Conservation (phyloP, 2,797 vertebrate genomes). For the Chelon auratus region DNA sequence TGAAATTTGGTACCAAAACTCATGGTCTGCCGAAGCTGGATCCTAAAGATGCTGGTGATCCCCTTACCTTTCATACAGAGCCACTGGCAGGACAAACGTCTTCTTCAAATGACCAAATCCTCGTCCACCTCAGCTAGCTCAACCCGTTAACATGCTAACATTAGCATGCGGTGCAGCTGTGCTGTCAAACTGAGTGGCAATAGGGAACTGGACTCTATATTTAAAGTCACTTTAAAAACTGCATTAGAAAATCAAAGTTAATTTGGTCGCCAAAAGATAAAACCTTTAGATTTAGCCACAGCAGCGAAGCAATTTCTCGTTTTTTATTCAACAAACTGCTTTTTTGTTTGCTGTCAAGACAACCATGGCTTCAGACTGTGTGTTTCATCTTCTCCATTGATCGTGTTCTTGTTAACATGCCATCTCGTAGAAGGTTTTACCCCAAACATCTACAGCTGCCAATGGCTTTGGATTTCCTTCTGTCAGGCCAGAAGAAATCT, state of each 20-base stretch:
- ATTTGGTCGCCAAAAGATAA: not conserved
- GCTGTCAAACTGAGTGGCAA: not conserved
- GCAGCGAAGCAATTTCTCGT: not conserved
- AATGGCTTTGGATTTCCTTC: constrained; percentile 8
- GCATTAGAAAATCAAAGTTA: not conserved
- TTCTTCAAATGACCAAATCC: not conserved
- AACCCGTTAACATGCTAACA: constrained; percentile 13
- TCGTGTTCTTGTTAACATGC: constrained; percentile 7
- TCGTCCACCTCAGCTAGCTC: not conserved
- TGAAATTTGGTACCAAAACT: not conserved
- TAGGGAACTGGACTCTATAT: too few relatives aligned
- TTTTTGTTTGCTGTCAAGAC: constrained; percentile 3
- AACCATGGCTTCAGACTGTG: not conserved
- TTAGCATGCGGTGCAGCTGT: constrained; percentile 20
- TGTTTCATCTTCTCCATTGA: not conserved
- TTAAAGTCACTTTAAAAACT: not conserved
- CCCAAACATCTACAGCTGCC: not conserved
- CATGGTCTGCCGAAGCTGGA: constrained; percentile 1
- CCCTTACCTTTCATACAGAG: not conserved
- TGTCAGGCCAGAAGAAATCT: not conserved
- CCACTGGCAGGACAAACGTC: not conserved
- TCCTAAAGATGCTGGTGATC: constrained; percentile 15
- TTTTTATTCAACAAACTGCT: not conserved
- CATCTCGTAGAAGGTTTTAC: not conserved
- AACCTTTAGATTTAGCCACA: not conserved